Percentiles rank a stretch among this genome's conserved stretches.
These are phyloP conservation scores for Drosophila yooni DNA, from an alignment of 2,888 invertebrate genomes.

Conservation along the genomic window DNA sequence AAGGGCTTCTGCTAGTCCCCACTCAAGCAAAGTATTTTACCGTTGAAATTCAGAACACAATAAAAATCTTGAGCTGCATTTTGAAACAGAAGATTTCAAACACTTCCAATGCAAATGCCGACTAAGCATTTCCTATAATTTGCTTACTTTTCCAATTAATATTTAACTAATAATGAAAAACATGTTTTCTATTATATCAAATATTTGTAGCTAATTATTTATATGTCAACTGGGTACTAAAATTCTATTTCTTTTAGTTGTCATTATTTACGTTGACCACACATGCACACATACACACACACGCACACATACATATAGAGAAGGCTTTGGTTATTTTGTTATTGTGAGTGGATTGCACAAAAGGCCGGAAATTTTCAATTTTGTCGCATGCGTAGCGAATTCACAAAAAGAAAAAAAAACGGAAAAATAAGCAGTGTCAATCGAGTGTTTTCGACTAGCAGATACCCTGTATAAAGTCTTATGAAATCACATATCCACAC, in stretches of 20 bases:
- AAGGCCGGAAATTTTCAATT: slow-evolving; percentile 77
- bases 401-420: not conserved
- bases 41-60: not conserved
- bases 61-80: not conserved
- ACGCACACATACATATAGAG: slow-evolving; percentile 4
- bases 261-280: slow-evolving; percentile 58
- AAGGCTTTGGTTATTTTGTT: not conserved
- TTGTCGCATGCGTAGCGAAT: slow-evolving; percentile 43
- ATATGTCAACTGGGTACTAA: not conserved
- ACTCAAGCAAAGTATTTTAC: not conserved
- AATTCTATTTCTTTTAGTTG: slow-evolving; percentile 15
- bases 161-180: not conserved
- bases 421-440: not conserved
- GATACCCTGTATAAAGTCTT: not conserved
- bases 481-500: not conserved
- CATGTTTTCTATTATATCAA: slow-evolving; percentile 26
- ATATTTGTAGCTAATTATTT: slow-evolving; percentile 6
- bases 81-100: not conserved
- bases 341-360: slow-evolving; percentile 39
- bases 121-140: not conserved
- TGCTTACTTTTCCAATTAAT: not conserved
- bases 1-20: not conserved
- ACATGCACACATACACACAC: slow-evolving; percentile 16
- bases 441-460: not conserved
- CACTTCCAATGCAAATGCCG: not conserved